Conservation (phyloP, 2,888 invertebrate genomes). For the Teinopalpus imperialis region DNA sequence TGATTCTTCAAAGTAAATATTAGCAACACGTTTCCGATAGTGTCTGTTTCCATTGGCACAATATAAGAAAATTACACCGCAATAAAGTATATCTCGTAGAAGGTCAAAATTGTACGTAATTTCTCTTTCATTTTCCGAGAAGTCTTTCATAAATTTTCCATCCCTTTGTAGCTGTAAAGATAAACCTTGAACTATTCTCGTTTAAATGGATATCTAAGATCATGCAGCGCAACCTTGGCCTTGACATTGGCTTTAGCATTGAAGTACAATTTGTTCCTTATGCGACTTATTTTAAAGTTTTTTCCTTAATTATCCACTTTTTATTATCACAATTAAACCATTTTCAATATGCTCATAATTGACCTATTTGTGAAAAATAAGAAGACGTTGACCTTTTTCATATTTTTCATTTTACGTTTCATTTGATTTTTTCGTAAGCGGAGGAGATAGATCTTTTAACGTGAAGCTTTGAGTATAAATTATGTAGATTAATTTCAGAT, state of each 20-base stretch:
- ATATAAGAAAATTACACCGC: conserved; percentile 14
- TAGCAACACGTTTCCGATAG: conserved; percentile 1
- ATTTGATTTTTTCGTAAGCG: no score
- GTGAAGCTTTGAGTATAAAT: no score
- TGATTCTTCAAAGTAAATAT: no score
- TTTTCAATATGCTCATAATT: no score
- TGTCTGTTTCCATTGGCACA: neutral
- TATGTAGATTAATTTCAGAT: no score
- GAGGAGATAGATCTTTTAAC: no score
- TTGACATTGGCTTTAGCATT: conserved; percentile 56
- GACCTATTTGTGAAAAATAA: no score
- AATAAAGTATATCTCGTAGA: conserved; percentile 10
- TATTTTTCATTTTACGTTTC: no score
- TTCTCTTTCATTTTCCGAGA: conserved; percentile 32
- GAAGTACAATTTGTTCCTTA: conserved; percentile 34
- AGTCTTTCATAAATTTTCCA: conserved; percentile 38
- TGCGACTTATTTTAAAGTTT: conserved; percentile 25
- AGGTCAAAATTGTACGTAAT: conserved; percentile 21
- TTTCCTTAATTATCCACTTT: no score
- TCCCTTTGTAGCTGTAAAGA: conserved; percentile 42
- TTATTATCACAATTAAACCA: no score
- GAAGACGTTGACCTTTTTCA: no score
- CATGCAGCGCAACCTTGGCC: conserved; percentile 35
- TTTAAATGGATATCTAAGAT: conserved; percentile 52
- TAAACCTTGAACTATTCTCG: conserved; percentile 60